Evolutionary conservation across 2,113 vertebrate species (phyloP).

Genomic region (Arizona elegans): DNA sequence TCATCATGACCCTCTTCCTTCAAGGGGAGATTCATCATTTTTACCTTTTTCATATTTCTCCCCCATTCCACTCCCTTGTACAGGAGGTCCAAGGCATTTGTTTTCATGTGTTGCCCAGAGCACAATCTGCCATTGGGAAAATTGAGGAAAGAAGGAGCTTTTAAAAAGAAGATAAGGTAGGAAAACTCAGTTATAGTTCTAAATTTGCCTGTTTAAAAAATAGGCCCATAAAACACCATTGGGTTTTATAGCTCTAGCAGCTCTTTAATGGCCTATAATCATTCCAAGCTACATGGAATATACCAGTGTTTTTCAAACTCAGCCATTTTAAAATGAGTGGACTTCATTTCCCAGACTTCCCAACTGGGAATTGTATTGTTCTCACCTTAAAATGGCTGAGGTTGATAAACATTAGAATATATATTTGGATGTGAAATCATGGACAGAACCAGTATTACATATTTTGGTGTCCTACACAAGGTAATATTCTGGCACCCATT

Average conservation of each 20-base stretch:
- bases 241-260: background rate
- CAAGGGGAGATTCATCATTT: background rate
- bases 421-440: background rate
- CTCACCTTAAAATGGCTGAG: background rate
- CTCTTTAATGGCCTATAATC: background rate
- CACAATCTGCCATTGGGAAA: background rate
- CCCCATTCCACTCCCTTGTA: background rate
- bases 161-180: constrained; percentile 1
- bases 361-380: background rate
- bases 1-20: background rate
- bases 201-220: background rate
- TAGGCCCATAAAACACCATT: background rate
- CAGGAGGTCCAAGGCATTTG: background rate
- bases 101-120: background rate
- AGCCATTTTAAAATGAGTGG: background rate
- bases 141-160: background rate
- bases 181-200: background rate
- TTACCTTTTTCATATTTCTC: constrained; percentile 30
- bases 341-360: background rate
- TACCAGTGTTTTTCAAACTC: background rate
- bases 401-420: background rate
- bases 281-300: background rate
- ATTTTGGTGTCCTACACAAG: background rate
- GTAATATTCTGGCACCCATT: background rate
- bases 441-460: background rate